Evolutionary conservation across 2,113 vertebrate genomes (phyloP), one percentile per base, ranked within the genome.

Genomic region (Actinemys pallida): DNA sequence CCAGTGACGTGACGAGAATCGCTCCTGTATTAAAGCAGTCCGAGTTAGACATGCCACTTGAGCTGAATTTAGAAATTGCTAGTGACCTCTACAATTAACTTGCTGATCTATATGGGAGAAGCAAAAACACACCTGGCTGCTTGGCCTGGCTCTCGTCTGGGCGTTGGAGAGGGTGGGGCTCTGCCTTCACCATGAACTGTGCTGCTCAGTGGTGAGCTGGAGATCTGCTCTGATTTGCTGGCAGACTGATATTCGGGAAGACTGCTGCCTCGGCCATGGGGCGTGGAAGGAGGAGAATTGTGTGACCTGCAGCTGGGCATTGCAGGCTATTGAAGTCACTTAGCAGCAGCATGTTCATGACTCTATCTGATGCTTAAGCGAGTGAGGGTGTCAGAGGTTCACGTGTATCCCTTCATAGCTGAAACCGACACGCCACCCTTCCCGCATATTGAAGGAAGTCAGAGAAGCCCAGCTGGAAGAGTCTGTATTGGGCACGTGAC

Each of bases 1-100:
- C 94, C 88, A 89, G 81, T 24, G 88, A 82, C 20, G 81, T 24
- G 86, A 82, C 24, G 81, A 94, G 94, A 95, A 83, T 92, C 76
- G 84, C 86, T 96, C 96, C 87, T 81, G 84, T 5, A 22, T 86
- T 78, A 82, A 90, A 76, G 35, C 12, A 87, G 59, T 88, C 90
- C 86, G 42, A 29, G 93, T 89, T 17, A 94, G 86, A 86, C 90
- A 78, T 45, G 87, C 92, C 92, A 49, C 11, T 52, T 78, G 65
- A 54, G 85, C 81, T 25, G 79, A 90, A 94, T 91, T 84, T 69
- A 31, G 12, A 81, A 80, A 19, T 87, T 1, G 20, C 83, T 6
- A 17, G 89, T 81, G 92, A 96, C 42, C 22, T 10, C 88, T 81
- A 69, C 81, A 94, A 45, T 76, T 42, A 25, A 39, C 79, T 93